These are phyloP conservation scores for Heterotilapia buettikoferi DNA, from an alignment of 2,113 vertebrate genomes.

Conservation along the genomic window DNA sequence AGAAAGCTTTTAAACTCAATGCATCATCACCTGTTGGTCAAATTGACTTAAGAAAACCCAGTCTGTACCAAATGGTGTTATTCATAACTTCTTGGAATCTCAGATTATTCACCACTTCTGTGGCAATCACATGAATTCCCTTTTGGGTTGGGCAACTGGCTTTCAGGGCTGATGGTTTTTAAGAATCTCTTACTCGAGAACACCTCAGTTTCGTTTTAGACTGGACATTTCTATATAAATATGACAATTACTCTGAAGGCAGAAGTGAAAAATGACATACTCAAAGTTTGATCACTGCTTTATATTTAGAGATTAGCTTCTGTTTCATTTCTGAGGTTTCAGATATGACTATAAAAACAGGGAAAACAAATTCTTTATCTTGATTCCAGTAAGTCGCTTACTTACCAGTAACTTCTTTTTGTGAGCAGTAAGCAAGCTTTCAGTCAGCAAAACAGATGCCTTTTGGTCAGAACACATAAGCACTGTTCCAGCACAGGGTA, in stretches of 20 bases:
- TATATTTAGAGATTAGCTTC: conserved; percentile 1
- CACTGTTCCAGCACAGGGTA: background rate
- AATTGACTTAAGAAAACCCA: background rate
- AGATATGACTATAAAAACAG: background rate
- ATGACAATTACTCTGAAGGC: background rate
- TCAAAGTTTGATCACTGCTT: background rate
- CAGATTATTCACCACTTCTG: background rate
- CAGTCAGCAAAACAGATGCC: conserved; percentile 2
- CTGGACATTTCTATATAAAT: background rate
- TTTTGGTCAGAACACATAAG: conserved; percentile 4
- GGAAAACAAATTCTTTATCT: background rate
- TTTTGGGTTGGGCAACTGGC: background rate
- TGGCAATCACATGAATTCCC: conserved; percentile 10
- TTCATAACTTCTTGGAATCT: background rate
- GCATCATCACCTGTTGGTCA: background rate
- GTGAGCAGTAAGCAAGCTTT: background rate
- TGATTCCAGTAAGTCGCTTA: background rate
- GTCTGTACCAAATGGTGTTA: background rate
- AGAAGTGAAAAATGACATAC: background rate
- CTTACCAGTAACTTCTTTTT: background rate
- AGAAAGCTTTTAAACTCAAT: background rate
- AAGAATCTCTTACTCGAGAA: background rate
- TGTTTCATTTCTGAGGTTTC: conserved; percentile 3
- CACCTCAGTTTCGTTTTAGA: background rate
- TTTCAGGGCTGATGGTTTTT: background rate